Base-by-base conservation (phyloP, 2,888 invertebrate species). In the Ectemnius lituratus region DNA sequence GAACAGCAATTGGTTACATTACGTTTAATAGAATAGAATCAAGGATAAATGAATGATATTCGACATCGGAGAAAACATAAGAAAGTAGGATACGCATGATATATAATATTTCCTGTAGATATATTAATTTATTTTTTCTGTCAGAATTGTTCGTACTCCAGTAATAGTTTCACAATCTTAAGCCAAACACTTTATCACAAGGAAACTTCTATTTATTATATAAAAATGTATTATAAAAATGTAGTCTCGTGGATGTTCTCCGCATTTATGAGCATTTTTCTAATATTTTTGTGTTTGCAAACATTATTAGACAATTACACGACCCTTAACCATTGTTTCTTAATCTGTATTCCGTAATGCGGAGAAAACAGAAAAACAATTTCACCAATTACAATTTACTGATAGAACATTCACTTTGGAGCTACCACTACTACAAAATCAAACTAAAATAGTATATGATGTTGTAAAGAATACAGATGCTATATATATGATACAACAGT, bases 181-280 rank as follows among this genome's bases (percentile, higher is more conserved):
- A 13, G 28, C 18, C 56, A 52, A 27, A 28, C 13, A 28, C n/a
- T 3, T 47, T 52, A 66, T 65, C 63, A 63, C 3, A n/a, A 8
- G 47, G 28, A 0, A 27, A 23, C 6, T 27, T 16, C 63, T 60
- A 67, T 61, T 49, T 20, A n/a, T 37, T 37, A 37, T 37, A 37
- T 37, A 37, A 69, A 47, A 61, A 61, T 59, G 16, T 65, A 46
- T 66, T 49, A 37, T 11, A 49, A 65, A 66, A 45, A 47, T 18
- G 27, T n/a, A 69, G 45, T 13, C 52, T 66, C 18, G 4, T 5
- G 28, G 16, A 52, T 67, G 60, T 27, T 49, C 20, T 69, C 20
- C 56, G 61, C 68, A 78, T 79, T 76, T 79, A 73, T 58, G 64
- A 62, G 61, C 68, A 78, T 79, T 79, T 73, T 8, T 63, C 13